phyloP scores from a whole-genome alignment of 2,797 vertebrate species.

The Leuciscus waleckii region DNA sequence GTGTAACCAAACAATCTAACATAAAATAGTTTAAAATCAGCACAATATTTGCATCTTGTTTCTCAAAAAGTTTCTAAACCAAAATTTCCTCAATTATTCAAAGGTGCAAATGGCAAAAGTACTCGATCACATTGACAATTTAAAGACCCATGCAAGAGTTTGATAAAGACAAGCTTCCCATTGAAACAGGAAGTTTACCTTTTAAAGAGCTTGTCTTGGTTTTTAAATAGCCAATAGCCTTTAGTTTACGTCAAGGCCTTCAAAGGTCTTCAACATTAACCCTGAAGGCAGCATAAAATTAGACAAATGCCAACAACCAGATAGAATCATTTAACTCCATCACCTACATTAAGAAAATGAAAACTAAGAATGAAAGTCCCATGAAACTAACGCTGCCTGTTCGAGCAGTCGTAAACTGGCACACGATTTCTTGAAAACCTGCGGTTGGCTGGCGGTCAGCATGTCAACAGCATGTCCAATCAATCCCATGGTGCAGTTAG shows the following conservation, averaged over 20 bases:
- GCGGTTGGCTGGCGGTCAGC: conserved; percentile 21
- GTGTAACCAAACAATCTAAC: background rate
- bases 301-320: background rate
- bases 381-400: background rate
- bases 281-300: background rate
- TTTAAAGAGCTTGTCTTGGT: background rate
- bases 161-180: background rate
- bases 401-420: background rate
- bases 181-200: background rate
- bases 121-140: background rate
- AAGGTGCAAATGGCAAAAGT: background rate
- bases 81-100: background rate
- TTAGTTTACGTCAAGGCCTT: background rate
- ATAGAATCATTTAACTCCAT: background rate
- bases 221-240: background rate
- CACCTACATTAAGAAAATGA: background rate
- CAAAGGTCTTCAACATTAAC: background rate
- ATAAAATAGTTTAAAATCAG: background rate
- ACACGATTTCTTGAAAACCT: conserved; percentile 17
- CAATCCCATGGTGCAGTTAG: conserved; percentile 58
- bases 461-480: conserved; percentile 55
- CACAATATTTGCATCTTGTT: background rate
- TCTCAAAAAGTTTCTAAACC: background rate
- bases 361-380: background rate
- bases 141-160: background rate